Percentiles rank a stretch among this genome's conserved stretches.
Evolutionary conservation across 2,888 invertebrate species (phyloP).

Genomic region (Matsumyia berberina): DNA sequence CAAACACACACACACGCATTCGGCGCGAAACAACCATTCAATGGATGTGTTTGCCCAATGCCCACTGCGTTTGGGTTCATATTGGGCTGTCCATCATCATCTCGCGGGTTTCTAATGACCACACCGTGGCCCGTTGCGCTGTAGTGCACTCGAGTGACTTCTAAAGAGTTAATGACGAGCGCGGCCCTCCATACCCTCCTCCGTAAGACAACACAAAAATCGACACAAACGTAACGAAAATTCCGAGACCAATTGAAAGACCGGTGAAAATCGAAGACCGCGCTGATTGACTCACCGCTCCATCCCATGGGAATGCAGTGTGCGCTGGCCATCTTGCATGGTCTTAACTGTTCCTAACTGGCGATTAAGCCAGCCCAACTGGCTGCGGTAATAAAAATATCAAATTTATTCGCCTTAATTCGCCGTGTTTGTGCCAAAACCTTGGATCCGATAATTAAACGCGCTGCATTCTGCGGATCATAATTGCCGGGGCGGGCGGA

Average conservation of each 20-base stretch:
- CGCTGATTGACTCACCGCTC: conserved; percentile 46
- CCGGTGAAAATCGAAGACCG: conserved; percentile 50
- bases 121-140: conserved; percentile 26
- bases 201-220: conserved; percentile 10
- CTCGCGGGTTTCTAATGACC: conserved; percentile 42
- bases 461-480: conserved; percentile 46
- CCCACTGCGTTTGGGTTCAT: conserved; percentile 16
- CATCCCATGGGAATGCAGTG: conserved; percentile 52
- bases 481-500: conserved; percentile 46
- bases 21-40: conserved; percentile 37
- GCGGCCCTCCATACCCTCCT: neutral
- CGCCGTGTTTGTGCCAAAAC: conserved; percentile 48
- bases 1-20: conserved; percentile 16
- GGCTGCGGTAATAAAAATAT: conserved; percentile 63
- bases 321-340: conserved; percentile 35
- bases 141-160: conserved; percentile 40
- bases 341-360: conserved; percentile 62
- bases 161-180: conserved; percentile 54
- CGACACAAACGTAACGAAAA: conserved; percentile 51
- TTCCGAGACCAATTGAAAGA: conserved; percentile 60
- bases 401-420: conserved; percentile 67
- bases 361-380: too few relatives aligned
- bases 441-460: conserved; percentile 64
- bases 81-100: conserved; percentile 51
- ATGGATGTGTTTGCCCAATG: conserved; percentile 58